Conservation (phyloP, 2,888 invertebrate species). For the Pseudococcus viburni region DNA sequence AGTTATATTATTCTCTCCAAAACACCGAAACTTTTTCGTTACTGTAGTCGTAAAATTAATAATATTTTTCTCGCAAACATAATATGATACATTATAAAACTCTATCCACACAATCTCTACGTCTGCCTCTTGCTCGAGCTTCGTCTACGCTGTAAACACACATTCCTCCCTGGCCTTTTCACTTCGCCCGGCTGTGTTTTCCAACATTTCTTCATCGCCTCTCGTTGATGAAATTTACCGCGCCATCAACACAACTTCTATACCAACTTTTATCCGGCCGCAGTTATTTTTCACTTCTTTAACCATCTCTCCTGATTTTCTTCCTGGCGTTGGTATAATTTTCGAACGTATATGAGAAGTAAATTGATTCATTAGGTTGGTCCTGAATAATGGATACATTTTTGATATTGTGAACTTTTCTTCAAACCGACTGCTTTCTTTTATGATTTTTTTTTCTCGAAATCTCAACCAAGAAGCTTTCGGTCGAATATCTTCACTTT, state of each 20-base stretch:
- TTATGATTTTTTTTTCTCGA: not conserved
- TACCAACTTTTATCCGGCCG: not conserved
- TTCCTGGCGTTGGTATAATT: not conserved
- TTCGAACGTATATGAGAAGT: not conserved
- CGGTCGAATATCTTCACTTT: too few relatives aligned
- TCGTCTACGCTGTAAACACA: constrained; percentile 1
- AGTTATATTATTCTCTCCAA: not conserved
- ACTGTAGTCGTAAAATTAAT: constrained; percentile 39
- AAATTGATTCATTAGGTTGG: not conserved
- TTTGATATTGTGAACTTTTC: not conserved
- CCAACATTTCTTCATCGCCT: not conserved
- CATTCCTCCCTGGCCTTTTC: not conserved
- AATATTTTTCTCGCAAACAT: constrained; percentile 41
- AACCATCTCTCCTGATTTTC: not conserved
- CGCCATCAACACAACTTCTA: not conserved
- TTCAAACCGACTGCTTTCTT: not conserved
- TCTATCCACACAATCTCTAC: constrained; percentile 1
- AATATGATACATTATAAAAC: constrained; percentile 35
- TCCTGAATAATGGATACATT: not conserved
- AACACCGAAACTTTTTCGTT: constrained; percentile 17
- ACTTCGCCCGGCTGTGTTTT: not conserved
- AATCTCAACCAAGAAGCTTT: too few relatives aligned
- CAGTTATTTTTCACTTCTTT: not conserved
- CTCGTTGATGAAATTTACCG: not conserved
- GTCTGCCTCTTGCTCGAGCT: not conserved